Conservation (phyloP, 2,113 vertebrate genomes). For the Entomyzon cyanotis region DNA sequence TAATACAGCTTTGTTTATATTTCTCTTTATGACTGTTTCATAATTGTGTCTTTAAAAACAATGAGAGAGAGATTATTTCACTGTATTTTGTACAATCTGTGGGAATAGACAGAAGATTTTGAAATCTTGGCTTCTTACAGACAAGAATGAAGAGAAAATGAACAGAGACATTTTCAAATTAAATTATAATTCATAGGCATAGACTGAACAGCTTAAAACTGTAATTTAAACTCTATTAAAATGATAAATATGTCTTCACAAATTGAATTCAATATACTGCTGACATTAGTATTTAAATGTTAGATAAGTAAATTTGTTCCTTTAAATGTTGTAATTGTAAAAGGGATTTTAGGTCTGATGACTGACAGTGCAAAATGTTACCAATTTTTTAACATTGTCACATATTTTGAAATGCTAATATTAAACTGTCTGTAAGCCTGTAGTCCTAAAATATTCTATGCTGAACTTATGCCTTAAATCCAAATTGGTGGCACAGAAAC, state of each 20-base stretch:
- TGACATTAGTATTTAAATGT: conserved; percentile 17
- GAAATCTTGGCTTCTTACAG: neutral
- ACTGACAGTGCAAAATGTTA: conserved; percentile 19
- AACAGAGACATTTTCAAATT: neutral
- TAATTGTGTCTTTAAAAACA: neutral
- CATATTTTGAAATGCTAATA: conserved; percentile 25
- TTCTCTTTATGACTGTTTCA: neutral
- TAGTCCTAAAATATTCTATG: neutral
- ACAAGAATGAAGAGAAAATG: neutral
- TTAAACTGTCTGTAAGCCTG: neutral
- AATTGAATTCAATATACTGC: conserved; percentile 25
- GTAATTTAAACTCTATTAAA: conserved; percentile 7
- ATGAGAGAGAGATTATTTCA: neutral
- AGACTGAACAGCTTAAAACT: neutral
- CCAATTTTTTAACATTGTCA: neutral
- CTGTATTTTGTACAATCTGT: neutral
- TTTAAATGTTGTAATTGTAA: neutral
- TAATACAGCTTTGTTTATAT: neutral
- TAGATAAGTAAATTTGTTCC: conserved; percentile 27
- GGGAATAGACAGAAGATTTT: neutral
- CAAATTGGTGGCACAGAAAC: neutral
- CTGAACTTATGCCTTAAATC: conserved; percentile 5
- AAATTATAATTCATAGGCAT: conserved; percentile 11
- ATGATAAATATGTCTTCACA: conserved; percentile 13
- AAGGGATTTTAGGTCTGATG: neutral